Percentiles rank a stretch among this genome's conserved stretches.
Evolutionary conservation across 2,113 vertebrate species (phyloP).

Genomic region (Corythaixoides concolor): DNA sequence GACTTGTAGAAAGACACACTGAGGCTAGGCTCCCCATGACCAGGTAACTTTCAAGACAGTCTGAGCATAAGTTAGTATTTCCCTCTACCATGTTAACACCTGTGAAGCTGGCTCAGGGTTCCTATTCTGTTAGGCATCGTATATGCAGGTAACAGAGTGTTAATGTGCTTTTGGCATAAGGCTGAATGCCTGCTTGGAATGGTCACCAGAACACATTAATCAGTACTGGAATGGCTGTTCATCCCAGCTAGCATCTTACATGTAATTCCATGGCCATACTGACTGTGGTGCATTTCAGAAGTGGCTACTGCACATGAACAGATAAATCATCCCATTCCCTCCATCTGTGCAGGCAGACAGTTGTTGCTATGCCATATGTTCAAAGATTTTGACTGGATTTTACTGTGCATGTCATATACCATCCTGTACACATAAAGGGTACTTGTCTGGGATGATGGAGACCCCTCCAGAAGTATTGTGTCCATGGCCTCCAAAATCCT

Average conservation of each 20-base stretch:
- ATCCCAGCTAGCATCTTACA: not conserved
- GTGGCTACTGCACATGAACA: not conserved
- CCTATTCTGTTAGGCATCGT: not conserved
- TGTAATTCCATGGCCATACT: not conserved
- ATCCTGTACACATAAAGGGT: not conserved
- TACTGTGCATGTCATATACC: not conserved
- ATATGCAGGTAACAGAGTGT: not conserved
- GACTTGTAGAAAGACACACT: not conserved
- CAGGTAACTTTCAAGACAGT: not conserved
- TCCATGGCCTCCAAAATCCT: not conserved
- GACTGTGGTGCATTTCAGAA: not conserved
- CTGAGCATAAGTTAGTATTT: not conserved
- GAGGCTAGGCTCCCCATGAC: not conserved
- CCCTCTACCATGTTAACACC: not conserved
- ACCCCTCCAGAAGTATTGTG: not conserved
- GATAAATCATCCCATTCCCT: not conserved
- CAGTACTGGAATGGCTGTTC: not conserved
- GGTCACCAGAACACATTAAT: not conserved
- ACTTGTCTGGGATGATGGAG: not conserved
- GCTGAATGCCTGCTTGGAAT: not conserved
- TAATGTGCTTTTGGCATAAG: not conserved
- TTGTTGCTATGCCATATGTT: constrained; percentile 23
- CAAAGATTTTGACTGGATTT: not conserved
- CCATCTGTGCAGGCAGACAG: constrained; percentile 50
- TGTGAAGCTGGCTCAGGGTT: not conserved